Percentiles rank a stretch among this genome's conserved stretches.
These are phyloP conservation scores for Sceloporus undulatus DNA, from an alignment of 2,113 vertebrate species.

Conservation along the genomic window DNA sequence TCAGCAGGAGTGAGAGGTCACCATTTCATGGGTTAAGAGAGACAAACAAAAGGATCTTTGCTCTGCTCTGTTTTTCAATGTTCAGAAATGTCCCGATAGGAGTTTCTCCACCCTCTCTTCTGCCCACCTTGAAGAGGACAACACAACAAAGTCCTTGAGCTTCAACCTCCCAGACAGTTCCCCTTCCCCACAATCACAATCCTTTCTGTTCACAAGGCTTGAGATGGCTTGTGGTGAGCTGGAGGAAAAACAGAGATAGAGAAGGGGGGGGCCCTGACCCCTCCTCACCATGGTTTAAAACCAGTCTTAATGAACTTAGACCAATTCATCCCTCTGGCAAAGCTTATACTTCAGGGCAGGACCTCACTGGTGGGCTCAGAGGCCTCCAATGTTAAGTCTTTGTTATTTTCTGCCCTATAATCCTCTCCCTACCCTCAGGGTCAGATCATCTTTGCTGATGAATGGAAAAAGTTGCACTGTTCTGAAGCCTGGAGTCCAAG, in stretches of 20 bases:
- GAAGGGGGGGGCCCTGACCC: constrained; percentile 51
- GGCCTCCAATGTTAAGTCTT: constrained; percentile 74
- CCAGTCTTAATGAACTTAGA: constrained; percentile 74
- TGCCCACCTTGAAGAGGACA: constrained; percentile 71
- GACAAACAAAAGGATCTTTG: constrained; percentile 41
- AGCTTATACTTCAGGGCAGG: constrained; percentile 71
- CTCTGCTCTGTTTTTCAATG: constrained; percentile 56
- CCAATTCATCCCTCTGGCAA: constrained; percentile 70
- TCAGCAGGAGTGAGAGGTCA: constrained; percentile 65
- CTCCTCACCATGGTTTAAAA: constrained; percentile 70
- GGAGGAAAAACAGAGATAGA: neutral
- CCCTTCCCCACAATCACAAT: constrained; percentile 57
- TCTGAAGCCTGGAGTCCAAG: constrained; percentile 42
- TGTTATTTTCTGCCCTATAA: constrained; percentile 58
- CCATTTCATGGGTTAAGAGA: constrained; percentile 60
- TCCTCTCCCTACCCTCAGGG: constrained; percentile 33
- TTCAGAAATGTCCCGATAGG: constrained; percentile 68
- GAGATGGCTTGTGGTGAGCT: constrained; percentile 62
- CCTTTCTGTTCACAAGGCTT: constrained; percentile 67
- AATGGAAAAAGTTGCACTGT: constrained; percentile 55
- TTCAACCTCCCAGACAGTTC: constrained; percentile 66
- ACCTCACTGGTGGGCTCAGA: constrained; percentile 59
- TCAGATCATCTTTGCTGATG: constrained; percentile 52
- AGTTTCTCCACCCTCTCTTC: constrained; percentile 55
- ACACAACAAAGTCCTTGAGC: constrained; percentile 66